Percentiles rank a stretch among this genome's conserved stretches.
Conservation (phyloP, 2,797 vertebrate genomes). For the Melanotaenia trifasciata region DNA sequence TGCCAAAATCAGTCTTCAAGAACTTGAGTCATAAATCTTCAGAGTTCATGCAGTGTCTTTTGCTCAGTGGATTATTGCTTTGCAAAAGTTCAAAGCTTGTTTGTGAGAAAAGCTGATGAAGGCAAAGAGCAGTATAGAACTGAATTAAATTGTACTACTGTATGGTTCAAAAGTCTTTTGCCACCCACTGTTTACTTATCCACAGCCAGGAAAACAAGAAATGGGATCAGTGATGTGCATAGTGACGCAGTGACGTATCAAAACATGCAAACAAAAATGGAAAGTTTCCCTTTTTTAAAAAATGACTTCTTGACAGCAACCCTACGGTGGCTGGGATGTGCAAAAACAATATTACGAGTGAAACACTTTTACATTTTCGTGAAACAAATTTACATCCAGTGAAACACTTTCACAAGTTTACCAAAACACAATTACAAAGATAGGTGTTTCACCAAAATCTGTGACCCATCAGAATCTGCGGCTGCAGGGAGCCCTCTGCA, state of each 20-base stretch:
- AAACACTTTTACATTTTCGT: no score
- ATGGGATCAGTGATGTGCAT: background rate
- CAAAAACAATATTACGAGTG: no score
- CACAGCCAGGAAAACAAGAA: background rate
- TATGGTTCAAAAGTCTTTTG: background rate
- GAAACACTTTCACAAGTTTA: no score
- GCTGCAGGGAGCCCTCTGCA: no score
- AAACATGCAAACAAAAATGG: no score
- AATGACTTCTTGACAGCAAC: background rate
- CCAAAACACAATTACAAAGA: no score
- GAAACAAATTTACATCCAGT: no score
- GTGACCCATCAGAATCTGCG: no score
- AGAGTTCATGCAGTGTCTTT: background rate
- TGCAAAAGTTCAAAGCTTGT: background rate
- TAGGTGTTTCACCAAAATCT: no score
- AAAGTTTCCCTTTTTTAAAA: background rate
- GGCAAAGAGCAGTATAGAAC: background rate
- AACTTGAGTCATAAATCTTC: constrained; percentile 7
- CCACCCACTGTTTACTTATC: background rate
- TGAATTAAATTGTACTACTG: background rate
- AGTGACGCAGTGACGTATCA: no score
- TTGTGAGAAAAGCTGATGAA: background rate
- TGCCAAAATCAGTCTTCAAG: constrained; percentile 23
- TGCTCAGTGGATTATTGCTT: background rate
- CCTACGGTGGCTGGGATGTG: no score